A percentile compares a stretch with the other conserved stretches of the same genome.
These are phyloP conservation scores for Glossosoma conforme DNA, from an alignment of 1,140 invertebrate species.

Conservation along the genomic window DNA sequence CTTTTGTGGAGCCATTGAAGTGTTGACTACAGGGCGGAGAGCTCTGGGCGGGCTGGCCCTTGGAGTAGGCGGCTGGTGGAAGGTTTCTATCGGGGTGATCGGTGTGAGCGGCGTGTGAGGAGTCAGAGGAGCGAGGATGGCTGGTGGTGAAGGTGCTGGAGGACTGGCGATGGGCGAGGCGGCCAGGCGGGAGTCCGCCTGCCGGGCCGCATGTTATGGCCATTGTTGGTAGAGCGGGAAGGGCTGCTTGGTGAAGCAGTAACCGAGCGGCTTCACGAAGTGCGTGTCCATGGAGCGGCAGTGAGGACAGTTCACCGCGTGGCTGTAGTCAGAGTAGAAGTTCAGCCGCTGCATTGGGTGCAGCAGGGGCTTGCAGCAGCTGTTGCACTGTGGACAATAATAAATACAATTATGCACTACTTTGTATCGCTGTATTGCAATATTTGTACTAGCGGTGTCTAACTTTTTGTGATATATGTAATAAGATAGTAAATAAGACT, in stretches of 20 bases:
- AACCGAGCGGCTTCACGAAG: slow-evolving; percentile 84
- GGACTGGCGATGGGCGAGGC: slow-evolving; percentile 37
- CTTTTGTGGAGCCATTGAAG: slow-evolving; percentile 42
- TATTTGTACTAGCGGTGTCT: no score
- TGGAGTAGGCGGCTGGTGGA: neutral
- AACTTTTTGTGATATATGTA: no score
- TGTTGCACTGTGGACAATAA: slow-evolving; percentile 72
- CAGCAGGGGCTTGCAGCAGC: slow-evolving; percentile 79
- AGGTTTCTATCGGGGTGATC: neutral
- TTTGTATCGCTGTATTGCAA: no score
- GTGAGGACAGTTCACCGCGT: slow-evolving; percentile 83
- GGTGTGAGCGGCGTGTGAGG: slow-evolving; percentile 1
- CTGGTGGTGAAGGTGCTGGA: slow-evolving; percentile 22
- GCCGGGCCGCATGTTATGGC: slow-evolving; percentile 77
- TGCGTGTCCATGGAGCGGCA: slow-evolving; percentile 88
- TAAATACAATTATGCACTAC: no score
- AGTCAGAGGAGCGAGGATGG: slow-evolving; percentile 18
- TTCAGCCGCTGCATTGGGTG: slow-evolving; percentile 81
- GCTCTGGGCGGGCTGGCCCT: slow-evolving; percentile 35
- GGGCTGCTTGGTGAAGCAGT: slow-evolving; percentile 70
- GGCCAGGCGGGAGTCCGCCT: slow-evolving; percentile 46
- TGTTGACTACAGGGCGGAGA: slow-evolving; percentile 48
- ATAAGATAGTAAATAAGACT: no score
- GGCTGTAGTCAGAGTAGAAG: slow-evolving; percentile 95
- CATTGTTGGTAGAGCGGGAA: slow-evolving; percentile 66